Percentiles rank a stretch among this genome's conserved stretches.
Conservation (phyloP, 2,888 invertebrate species). For the Yponomeuta plumbellus region DNA sequence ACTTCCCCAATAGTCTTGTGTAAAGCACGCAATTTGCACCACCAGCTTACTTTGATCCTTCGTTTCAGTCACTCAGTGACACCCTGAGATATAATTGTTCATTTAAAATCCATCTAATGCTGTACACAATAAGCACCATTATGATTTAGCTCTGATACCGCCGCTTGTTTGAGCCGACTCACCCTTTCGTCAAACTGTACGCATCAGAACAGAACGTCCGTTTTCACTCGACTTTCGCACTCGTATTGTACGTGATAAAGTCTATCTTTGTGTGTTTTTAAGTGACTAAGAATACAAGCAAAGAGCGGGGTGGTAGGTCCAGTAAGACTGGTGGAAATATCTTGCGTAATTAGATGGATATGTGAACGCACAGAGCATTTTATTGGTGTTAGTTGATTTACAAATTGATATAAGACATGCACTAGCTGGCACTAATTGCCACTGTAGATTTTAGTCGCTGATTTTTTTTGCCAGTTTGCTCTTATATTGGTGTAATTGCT, state of each 20-base stretch:
- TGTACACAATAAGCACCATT: too few relatives aligned
- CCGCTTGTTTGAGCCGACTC: too few relatives aligned
- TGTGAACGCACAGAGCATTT: conserved; percentile 9
- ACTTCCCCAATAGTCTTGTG: conserved; percentile 32
- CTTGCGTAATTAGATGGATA: conserved; percentile 17
- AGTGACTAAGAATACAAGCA: neutral
- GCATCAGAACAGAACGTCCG: neutral
- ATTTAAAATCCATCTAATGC: too few relatives aligned
- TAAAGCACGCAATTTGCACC: conserved; percentile 27
- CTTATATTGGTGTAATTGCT: neutral
- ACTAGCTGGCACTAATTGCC: conserved; percentile 15
- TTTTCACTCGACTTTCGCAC: neutral
- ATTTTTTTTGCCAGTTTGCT: conserved; percentile 8
- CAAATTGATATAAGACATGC: conserved; percentile 38
- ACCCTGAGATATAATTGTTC: neutral
- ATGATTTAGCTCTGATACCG: too few relatives aligned
- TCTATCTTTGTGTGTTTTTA: neutral
- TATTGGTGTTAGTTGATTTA: conserved; percentile 19
- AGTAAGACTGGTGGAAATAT: neutral
- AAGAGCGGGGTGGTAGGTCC: conserved; percentile 5
- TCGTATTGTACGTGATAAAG: neutral
- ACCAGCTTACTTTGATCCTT: conserved; percentile 22
- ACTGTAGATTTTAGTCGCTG: conserved; percentile 14
- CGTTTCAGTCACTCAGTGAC: neutral
- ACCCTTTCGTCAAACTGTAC: too few relatives aligned